Conservation (phyloP, 2,888 invertebrate genomes). For the Galerucella nymphaeae region DNA sequence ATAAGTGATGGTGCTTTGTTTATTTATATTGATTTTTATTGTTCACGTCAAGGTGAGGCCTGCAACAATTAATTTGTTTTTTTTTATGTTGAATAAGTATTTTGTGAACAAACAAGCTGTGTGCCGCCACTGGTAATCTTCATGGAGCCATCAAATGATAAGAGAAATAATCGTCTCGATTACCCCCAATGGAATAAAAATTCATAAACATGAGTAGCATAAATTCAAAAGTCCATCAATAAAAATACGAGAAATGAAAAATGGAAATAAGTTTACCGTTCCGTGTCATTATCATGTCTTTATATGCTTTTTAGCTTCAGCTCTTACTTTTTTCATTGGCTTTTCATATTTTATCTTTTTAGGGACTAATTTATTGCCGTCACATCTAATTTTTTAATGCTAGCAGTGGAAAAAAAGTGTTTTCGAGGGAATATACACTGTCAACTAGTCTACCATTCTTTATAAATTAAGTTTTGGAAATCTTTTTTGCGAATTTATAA, state of each 20-base stretch:
- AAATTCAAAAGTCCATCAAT: constrained; percentile 34
- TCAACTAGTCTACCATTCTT: neutral
- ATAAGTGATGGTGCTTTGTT: too few species aligned
- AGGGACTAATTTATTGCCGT: neutral
- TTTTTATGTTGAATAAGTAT: neutral
- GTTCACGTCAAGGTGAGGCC: too few species aligned
- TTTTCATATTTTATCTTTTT: constrained; percentile 11
- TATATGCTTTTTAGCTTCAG: constrained; percentile 18
- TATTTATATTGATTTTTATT: too few species aligned
- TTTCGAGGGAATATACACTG: neutral
- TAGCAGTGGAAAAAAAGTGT: neutral
- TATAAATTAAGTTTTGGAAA: neutral
- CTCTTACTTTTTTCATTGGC: constrained; percentile 10
- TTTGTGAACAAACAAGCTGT: neutral
- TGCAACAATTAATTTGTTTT: neutral
- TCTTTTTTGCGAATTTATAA: neutral
- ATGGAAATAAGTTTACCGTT: constrained; percentile 30
- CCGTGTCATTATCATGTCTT: constrained; percentile 29
- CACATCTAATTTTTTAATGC: constrained; percentile 2
- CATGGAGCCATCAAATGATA: constrained; percentile 7
- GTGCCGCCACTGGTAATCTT: constrained; percentile 14
- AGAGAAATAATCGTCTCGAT: constrained; percentile 23
- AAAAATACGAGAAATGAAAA: constrained; percentile 32
- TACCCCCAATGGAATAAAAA: constrained; percentile 22
- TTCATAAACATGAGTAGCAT: constrained; percentile 28